Base-by-base conservation (phyloP, 35 echinoderm and acorn worm genomes). In the Acanthaster planci region DNA sequence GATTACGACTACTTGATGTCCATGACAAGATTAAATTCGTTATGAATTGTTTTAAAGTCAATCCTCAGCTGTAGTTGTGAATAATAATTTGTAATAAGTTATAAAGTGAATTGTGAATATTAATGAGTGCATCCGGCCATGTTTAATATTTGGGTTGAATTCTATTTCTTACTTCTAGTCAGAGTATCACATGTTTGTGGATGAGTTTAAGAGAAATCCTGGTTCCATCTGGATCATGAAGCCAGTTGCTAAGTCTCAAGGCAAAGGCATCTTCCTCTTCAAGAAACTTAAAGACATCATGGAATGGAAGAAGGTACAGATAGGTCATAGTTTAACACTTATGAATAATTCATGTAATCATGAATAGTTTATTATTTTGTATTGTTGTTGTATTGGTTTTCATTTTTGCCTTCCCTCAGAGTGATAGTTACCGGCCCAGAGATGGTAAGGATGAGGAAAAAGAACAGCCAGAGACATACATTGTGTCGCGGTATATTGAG, bases 101-200 rank as follows among this genome's bases (percentile, higher is more conserved):
- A 47, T 47, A 6, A 47, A 12, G 42, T 4, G 42, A 47, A 6
- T 6, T 47, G 4, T 4, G 42, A 47, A 47, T 47, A 6, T 47
- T 47, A 6, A 47, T 47, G 42, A 47, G 42, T 6, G 42, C 4
- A 47, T 47, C 12, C 4, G 4, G 42, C 4, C 4, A 47, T 47
- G 42, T 47, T 47, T 6, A n/a, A n/a, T n/a, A n/a, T n/a, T n/a
- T n/a, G n/a, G n/a, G n/a, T n/a, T 47, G 42, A 6, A 47, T 47
- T 47, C 42, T 47, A 12, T 47, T 47, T 47, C 4, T 47, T 12
- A 47, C 4, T 78, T 92, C n/a, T 80, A 98, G 95, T 98, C 95
- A 21, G 95, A 98, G 52, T 98, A 98, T 78, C 95, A 98, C 88
- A 98, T 98, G 91, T 98, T 98, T 91, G 95, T 98, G 16, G 95